Evolutionary conservation across 92 coral and sea anemone species (phyloP).

Genomic region (Porites divaricata): DNA sequence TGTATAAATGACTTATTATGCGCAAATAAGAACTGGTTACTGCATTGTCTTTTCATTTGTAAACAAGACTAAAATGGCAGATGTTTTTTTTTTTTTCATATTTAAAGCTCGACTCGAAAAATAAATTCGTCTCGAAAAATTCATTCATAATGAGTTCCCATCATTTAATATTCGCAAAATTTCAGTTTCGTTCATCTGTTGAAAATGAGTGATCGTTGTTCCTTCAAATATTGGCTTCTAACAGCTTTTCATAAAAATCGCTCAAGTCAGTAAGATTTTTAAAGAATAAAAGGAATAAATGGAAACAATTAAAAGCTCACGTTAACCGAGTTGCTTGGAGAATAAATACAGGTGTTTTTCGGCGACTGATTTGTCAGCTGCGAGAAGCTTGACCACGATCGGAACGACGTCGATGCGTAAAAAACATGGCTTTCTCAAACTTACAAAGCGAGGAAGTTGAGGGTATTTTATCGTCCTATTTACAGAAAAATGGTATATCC

Average conservation of each 20-base stretch:
- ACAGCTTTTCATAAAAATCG: not conserved
- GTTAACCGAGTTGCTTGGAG: not conserved
- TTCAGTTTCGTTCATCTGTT: not conserved
- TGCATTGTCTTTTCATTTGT: not conserved
- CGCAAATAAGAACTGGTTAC: not conserved
- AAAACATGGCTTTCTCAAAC: conserved; percentile 27
- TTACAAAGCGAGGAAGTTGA: conserved; percentile 5
- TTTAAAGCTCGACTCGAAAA: not conserved
- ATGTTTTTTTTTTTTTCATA: conserved; percentile 19
- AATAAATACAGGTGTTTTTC: conserved; percentile 50
- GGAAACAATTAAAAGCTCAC: not conserved
- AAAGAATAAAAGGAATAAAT: not conserved
- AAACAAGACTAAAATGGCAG: conserved; percentile 22
- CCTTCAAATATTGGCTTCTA: not conserved
- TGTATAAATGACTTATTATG: not conserved
- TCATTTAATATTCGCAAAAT: conserved; percentile 14
- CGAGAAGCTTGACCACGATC: not conserved
- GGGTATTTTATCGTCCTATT: conserved; percentile 15
- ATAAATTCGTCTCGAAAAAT: too few species aligned
- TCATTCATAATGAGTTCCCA: not conserved
- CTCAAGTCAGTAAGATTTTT: not conserved
- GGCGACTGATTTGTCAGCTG: not conserved
- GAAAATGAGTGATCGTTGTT: not conserved
- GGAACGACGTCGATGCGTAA: conserved; percentile 2
- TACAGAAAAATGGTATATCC: not conserved